phyloP scores from a whole-genome alignment of 2,888 invertebrate genomes.

The Troides oblongomaculatus region DNA sequence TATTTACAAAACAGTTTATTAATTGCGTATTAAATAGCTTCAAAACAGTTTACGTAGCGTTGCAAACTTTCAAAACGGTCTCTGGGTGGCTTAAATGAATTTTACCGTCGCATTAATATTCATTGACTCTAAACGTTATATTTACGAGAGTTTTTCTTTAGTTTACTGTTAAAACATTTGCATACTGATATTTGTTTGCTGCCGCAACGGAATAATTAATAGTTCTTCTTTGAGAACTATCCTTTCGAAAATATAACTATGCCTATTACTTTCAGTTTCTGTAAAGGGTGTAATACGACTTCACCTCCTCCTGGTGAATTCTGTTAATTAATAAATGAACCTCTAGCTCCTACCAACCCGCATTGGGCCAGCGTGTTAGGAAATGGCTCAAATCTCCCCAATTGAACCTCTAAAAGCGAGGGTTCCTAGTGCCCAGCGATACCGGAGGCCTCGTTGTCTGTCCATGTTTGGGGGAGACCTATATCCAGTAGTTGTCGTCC shows the following conservation, averaged over 20 bases:
- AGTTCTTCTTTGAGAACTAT: not conserved
- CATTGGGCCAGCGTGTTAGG: too few species aligned
- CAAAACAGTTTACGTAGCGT: conserved; percentile 20
- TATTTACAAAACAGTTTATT: not conserved
- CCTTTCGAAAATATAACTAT: not conserved
- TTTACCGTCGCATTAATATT: conserved; percentile 51
- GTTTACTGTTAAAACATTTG: conserved; percentile 10
- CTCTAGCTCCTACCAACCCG: too few species aligned
- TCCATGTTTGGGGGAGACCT: too few species aligned
- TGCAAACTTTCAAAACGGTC: conserved; percentile 24
- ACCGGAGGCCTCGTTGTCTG: too few species aligned
- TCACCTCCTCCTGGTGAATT: too few species aligned
- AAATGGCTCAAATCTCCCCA: too few species aligned
- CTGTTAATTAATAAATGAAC: too few species aligned
- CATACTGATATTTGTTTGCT: not conserved
- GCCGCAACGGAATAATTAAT: not conserved
- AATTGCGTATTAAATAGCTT: not conserved
- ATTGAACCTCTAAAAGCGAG: too few species aligned
- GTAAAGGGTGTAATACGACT: too few species aligned
- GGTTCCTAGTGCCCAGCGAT: too few species aligned
- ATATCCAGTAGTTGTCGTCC: too few species aligned
- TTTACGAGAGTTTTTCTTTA: conserved; percentile 37
- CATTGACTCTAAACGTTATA: conserved; percentile 58
- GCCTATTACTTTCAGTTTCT: not conserved
- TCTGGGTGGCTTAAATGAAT: conserved; percentile 29